Percentiles rank a stretch among this genome's conserved stretches.
phyloP scores from a whole-genome alignment of 92 coral and sea anemone species.

The Muricea muricata region DNA sequence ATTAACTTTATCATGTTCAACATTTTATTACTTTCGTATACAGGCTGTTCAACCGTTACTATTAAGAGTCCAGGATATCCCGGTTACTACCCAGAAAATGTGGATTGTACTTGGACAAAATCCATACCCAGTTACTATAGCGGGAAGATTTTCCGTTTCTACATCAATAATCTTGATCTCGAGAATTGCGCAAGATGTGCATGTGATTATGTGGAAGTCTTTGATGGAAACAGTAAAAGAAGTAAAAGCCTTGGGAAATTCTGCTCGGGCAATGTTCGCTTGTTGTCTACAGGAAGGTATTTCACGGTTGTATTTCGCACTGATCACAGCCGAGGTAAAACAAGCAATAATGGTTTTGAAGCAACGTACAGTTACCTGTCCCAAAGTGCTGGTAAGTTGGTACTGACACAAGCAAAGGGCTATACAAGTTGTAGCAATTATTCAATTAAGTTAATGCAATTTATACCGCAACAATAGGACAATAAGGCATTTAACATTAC shows the following conservation, averaged over 20 bases:
- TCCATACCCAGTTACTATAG: background rate
- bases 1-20: too few species aligned
- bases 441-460: too few species aligned
- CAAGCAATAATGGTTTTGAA: background rate
- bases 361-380: background rate
- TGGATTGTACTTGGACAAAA: background rate
- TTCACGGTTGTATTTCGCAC: background rate
- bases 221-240: background rate
- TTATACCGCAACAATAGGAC: too few species aligned
- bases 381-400: background rate
- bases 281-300: background rate
- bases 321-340: background rate
- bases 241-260: background rate
- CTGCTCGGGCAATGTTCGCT: background rate
- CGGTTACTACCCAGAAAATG: background rate
- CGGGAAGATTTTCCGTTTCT: background rate
- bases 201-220: slow-evolving; percentile 2
- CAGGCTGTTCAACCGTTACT: background rate
- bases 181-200: background rate
- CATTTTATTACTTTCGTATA: too few species aligned
- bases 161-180: background rate
- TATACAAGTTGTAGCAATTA: too few species aligned
- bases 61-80: background rate
- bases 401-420: too few species aligned
- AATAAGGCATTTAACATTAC: too few species aligned